Evolutionary conservation across 2,888 invertebrate genomes (phyloP).

Genomic region (Julus scandinavius): DNA sequence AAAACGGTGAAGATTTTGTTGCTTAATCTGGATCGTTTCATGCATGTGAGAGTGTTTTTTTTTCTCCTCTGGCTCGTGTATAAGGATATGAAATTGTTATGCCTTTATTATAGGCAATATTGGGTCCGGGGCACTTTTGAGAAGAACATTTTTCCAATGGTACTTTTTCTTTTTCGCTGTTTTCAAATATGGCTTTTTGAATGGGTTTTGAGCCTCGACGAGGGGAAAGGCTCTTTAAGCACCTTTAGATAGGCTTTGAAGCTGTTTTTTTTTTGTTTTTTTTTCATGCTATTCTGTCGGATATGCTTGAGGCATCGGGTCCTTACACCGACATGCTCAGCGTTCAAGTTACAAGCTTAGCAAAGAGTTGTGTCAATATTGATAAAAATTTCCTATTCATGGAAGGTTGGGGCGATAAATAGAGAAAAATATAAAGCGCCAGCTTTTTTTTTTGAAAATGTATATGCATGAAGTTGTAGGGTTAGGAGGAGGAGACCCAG

Average conservation of each 20-base stretch:
- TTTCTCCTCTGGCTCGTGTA: background rate
- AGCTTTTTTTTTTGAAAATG: background rate
- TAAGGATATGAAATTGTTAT: slow-evolving; percentile 14
- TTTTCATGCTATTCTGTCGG: background rate
- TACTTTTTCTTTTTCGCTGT: background rate
- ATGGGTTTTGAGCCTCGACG: background rate
- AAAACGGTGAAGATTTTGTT: background rate
- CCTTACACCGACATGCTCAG: background rate
- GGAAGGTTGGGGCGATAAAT: slow-evolving; percentile 35
- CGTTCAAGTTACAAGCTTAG: slow-evolving; percentile 49
- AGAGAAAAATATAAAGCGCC: background rate
- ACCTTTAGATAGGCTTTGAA: slow-evolving; percentile 1
- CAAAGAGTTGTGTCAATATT: slow-evolving; percentile 54
- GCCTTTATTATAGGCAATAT: slow-evolving; percentile 38
- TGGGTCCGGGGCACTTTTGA: background rate
- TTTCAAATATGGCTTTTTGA: slow-evolving; percentile 46
- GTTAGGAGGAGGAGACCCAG: background rate
- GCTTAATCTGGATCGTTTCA: background rate
- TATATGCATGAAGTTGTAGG: background rate
- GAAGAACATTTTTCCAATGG: background rate
- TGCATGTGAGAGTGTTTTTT: background rate
- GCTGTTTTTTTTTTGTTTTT: background rate
- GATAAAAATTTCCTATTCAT: slow-evolving; percentile 46
- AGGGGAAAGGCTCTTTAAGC: background rate
- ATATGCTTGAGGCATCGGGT: background rate